Percentiles rank a stretch among this genome's conserved stretches.
Evolutionary conservation across 1,140 invertebrate species (phyloP).

Genomic region (Acromyrmex echinatior): DNA sequence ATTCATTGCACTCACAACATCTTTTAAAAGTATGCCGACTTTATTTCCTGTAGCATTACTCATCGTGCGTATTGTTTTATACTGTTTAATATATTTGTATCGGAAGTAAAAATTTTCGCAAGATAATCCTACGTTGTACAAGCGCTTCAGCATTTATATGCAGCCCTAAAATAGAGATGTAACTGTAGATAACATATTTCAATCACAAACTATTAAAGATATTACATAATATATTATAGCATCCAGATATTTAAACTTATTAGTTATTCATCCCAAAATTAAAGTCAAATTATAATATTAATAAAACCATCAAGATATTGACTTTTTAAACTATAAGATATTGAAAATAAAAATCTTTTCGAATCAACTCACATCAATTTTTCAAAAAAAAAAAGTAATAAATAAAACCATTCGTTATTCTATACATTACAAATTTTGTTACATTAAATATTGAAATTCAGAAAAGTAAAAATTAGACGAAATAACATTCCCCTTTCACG

Average conservation of each 20-base stretch:
- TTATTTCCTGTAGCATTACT: not conserved
- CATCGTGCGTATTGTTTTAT: constrained; percentile 53
- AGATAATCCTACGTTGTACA: not conserved
- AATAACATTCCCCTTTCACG: not conserved
- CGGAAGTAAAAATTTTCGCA: not conserved
- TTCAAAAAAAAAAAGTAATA: not conserved
- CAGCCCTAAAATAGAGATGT: constrained; percentile 46
- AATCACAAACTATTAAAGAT: not conserved
- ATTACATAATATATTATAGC: not conserved
- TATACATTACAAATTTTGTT: not conserved
- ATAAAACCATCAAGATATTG: not conserved
- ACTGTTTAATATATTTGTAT: constrained; percentile 2
- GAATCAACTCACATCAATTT: not conserved
- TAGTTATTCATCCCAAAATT: not conserved
- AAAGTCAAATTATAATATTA: not conserved
- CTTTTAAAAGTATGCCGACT: constrained; percentile 86
- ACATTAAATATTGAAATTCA: not conserved
- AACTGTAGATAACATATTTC: not conserved
- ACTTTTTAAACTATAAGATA: not conserved
- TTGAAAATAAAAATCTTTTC: not conserved
- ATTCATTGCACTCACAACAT: constrained; percentile 90
- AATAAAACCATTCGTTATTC: not conserved
- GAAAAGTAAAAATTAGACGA: not conserved
- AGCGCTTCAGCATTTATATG: constrained; percentile 48
- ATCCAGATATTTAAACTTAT: not conserved